phyloP scores from a whole-genome alignment of 1,140 invertebrate genomes.

The Eumeta japonica region DNA sequence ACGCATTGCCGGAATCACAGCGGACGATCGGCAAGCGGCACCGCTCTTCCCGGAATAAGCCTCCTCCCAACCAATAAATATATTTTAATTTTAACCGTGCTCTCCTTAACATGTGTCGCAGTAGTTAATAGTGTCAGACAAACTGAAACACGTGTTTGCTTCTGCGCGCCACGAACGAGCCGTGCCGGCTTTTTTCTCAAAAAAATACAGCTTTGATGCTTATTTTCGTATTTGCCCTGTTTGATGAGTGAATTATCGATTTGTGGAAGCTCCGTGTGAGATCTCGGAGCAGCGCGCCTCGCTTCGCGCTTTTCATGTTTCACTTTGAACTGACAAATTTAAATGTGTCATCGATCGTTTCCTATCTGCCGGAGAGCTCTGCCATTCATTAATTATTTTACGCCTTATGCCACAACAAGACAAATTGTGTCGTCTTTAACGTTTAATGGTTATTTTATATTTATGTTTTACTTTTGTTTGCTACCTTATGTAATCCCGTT shows the following conservation, averaged over 20 bases:
- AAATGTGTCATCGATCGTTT: conserved; percentile 1
- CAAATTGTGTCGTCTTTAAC: not conserved
- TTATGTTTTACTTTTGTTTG: not conserved
- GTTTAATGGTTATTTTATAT: not conserved
- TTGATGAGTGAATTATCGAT: conserved; percentile 1
- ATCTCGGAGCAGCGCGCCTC: not conserved
- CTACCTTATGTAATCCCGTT: not conserved
- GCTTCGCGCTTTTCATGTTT: not conserved
- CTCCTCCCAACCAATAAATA: conserved; percentile 2
- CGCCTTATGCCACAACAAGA: not conserved
- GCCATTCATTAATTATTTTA: not conserved
- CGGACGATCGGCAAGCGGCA: too few species aligned
- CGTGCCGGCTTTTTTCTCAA: not conserved
- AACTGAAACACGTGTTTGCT: conserved; percentile 1
- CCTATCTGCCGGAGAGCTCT: not conserved
- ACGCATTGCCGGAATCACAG: too few species aligned
- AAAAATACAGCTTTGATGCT: not conserved
- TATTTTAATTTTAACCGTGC: not conserved
- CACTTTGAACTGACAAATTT: conserved; percentile 1
- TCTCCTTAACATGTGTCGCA: not conserved
- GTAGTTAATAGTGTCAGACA: conserved; percentile 1
- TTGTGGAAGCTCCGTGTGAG: not conserved
- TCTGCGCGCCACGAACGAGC: not conserved
- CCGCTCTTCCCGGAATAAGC: too few species aligned
- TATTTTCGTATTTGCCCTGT: not conserved